Percentiles rank a stretch among this genome's conserved stretches.
Conservation (phyloP, 2,113 vertebrate genomes). For the Rhizomys pruinosus region DNA sequence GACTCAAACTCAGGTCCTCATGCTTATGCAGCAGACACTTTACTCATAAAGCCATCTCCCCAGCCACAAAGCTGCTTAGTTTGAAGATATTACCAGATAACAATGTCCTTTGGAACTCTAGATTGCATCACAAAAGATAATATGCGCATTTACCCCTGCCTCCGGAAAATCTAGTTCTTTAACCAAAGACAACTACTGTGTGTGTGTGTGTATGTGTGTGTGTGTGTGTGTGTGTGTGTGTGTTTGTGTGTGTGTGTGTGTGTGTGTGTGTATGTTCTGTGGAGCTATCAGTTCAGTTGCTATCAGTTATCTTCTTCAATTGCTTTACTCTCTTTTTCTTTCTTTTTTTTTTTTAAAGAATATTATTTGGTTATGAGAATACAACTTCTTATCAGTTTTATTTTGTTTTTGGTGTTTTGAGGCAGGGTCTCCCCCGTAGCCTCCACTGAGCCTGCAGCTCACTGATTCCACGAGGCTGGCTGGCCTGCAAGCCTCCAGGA, state of each 20-base stretch:
- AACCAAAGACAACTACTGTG: not conserved
- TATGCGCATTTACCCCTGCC: not conserved
- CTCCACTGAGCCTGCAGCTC: not conserved
- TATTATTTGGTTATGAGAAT: no score
- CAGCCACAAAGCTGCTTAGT: not conserved
- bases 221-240: not conserved
- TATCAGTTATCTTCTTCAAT: not conserved
- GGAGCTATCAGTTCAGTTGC: not conserved
- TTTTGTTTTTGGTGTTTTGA: no score
- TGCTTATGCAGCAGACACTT: not conserved
- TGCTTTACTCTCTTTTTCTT: no score
- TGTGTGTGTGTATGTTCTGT: not conserved
- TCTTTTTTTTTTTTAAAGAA: no score
- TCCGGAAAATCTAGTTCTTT: not conserved
- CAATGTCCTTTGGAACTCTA: not conserved
- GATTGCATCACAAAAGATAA: no score
- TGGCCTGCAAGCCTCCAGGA: not conserved
- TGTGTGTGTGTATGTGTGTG: not conserved
- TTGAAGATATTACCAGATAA: not conserved
- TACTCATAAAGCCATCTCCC: not conserved
- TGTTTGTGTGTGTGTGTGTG: not conserved
- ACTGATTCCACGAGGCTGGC: not conserved
- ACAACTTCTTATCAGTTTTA: no score
- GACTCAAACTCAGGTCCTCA: not conserved
- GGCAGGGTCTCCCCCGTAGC: not conserved